These are phyloP conservation scores for Seira ritae DNA, from an alignment of 2,888 invertebrate species.

Conservation along the genomic window DNA sequence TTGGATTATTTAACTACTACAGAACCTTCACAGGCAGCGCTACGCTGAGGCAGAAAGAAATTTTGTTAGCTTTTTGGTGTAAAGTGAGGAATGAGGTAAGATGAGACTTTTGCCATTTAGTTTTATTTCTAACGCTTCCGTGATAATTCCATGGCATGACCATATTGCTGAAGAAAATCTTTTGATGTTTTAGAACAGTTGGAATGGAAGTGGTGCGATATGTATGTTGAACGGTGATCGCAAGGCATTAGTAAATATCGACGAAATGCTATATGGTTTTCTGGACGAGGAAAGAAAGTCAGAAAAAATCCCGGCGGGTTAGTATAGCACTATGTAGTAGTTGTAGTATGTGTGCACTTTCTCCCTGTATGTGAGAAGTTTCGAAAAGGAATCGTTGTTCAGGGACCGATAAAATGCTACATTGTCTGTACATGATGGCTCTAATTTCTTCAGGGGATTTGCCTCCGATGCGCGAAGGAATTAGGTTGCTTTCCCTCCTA, in stretches of 20 bases:
- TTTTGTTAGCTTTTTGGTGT: too few relatives aligned
- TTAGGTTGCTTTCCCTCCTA: conserved; percentile 40
- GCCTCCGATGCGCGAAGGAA: conserved; percentile 35
- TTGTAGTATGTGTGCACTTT: too few relatives aligned
- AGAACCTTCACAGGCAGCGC: conserved; percentile 11
- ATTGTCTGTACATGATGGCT: conserved; percentile 54
- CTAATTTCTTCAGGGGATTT: conserved; percentile 59
- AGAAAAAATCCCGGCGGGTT: conserved; percentile 39
- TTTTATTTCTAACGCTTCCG: too few relatives aligned
- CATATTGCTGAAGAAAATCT: too few relatives aligned
- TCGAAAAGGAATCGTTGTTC: conserved; percentile 50
- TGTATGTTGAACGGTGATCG: too few relatives aligned
- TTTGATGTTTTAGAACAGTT: too few relatives aligned
- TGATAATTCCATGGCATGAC: too few relatives aligned
- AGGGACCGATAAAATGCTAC: conserved; percentile 58
- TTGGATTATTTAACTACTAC: conserved; percentile 8
- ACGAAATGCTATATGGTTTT: conserved; percentile 17
- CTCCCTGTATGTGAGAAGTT: conserved; percentile 47
- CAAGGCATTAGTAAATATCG: too few relatives aligned
- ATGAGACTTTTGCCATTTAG: too few relatives aligned
- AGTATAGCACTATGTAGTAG: too few relatives aligned
- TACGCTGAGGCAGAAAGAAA: neutral
- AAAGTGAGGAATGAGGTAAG: too few relatives aligned
- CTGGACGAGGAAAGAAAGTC: conserved; percentile 32
- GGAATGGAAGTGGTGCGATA: too few relatives aligned